Evolutionary conservation across 2,113 vertebrate species (phyloP), one percentile per base, ranked within the genome.

Genomic region (Talpa occidentalis): DNA sequence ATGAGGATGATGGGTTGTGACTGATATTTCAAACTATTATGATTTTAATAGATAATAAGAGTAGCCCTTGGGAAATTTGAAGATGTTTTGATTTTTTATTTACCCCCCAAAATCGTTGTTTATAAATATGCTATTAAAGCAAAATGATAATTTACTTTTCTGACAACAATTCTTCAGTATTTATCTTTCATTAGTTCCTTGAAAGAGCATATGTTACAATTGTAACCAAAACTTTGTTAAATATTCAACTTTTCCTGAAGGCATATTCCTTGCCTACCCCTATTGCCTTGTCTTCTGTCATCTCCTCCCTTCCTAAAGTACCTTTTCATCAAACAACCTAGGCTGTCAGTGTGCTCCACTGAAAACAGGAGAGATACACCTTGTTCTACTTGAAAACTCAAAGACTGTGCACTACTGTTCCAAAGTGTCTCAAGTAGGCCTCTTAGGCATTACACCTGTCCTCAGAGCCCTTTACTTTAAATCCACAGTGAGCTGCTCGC

Each of bases 191-290:
- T 70, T 77, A 77, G 35, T 32, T 90, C 7, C 32, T 62, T 76
- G 35, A 62, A 87, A 93, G 74, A 90, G 6, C 19, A 82, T 35
- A 4, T 42, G 7, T 64, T 54, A 1, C n/a, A n/a, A n/a, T n/a
- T n/a, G n/a, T 86, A 69, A 74, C 40, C 30, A 86, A 81, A 74
- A n/a, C 64, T 62, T 93, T 81, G 32, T 93, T 52, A 7, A 42
- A 62, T 62, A 42, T 26, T 16, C 3, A 52, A 52, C 49, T 52
- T 52, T 52, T 52, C 49, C 49, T 11, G 2, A 52, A 52, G 49
- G 49, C 49, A 11, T 11, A 14, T 56, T 56, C 17, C n/a, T 60
- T 66, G n/a, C 8, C 14, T 40, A 2, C 11, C 24, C 37, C 1
- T 76, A 21, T 49, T 60, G 6, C 44, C 32, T 62, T 59, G 47